Conservation (phyloP, 2,797 vertebrate species). For the Ctenochaetus hawaiiensis region DNA sequence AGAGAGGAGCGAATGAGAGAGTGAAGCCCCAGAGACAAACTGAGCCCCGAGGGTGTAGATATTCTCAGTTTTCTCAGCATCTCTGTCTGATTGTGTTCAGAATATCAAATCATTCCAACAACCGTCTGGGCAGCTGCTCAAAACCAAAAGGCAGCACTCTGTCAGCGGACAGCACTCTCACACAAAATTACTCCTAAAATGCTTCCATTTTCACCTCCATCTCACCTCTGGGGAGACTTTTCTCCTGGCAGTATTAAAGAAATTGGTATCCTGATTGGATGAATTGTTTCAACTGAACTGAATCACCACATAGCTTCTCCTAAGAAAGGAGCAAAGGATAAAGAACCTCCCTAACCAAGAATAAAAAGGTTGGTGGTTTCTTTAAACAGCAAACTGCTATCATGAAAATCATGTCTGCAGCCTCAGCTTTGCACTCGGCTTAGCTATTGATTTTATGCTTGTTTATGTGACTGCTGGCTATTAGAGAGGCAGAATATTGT, state of each 20-base stretch:
- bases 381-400: constrained; percentile 12
- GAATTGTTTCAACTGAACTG: constrained; percentile 48
- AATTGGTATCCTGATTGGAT: constrained; percentile 43
- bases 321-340: constrained; percentile 15
- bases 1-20: constrained; percentile 32
- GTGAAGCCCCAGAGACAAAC: constrained; percentile 49
- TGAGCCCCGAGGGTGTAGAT: constrained; percentile 48
- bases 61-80: constrained; percentile 51
- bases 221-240: constrained; percentile 43
- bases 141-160: constrained; percentile 55
- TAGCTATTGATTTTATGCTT: constrained; percentile 77
- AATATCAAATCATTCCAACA: constrained; percentile 71
- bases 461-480: constrained; percentile 75
- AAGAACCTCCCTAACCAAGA: constrained; percentile 27
- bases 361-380: constrained; percentile 35
- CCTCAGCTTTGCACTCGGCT: constrained; percentile 50
- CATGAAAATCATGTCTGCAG: constrained; percentile 55
- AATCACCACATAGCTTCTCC: constrained; percentile 31
- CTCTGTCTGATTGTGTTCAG: constrained; percentile 53
- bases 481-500: constrained; percentile 76
- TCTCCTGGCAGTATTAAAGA: constrained; percentile 29
- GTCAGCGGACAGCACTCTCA: constrained; percentile 28
- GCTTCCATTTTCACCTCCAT: constrained; percentile 63
- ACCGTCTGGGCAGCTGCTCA: constrained; percentile 47
- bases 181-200: constrained; percentile 65